A percentile compares a stretch with the other conserved stretches of the same genome.
These are phyloP conservation scores for Desoria tigrina DNA, from an alignment of 2,888 invertebrate species.

Conservation along the genomic window DNA sequence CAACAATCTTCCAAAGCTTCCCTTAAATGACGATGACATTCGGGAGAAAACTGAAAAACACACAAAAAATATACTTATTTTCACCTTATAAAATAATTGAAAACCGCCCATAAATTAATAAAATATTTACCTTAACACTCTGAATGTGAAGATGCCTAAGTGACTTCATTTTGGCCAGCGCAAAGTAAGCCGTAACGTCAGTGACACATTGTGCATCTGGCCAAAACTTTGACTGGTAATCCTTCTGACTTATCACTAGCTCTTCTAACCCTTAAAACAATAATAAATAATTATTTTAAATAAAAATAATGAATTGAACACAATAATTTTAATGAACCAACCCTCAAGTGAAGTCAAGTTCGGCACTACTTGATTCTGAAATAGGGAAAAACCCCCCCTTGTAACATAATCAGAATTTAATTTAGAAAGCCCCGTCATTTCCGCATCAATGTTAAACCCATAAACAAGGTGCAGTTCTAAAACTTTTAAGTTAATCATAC, in stretches of 20 bases:
- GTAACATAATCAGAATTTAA: constrained; percentile 32
- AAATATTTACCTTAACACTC: constrained; percentile 38
- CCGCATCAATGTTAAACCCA: constrained; percentile 46
- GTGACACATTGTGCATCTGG: constrained; percentile 45
- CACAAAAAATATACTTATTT: constrained; percentile 3
- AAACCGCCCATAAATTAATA: too few species aligned
- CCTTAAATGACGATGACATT: constrained; percentile 35
- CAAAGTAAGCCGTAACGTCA: constrained; percentile 36
- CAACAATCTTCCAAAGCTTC: constrained; percentile 44
- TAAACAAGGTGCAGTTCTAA: constrained; percentile 42
- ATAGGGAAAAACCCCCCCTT: constrained; percentile 21
- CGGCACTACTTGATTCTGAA: constrained; percentile 25
- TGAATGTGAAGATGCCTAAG: constrained; percentile 38
- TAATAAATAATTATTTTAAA: background rate
- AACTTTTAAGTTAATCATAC: constrained; percentile 37
- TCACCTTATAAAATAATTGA: background rate
- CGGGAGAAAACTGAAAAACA: constrained; percentile 39
- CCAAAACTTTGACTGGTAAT: constrained; percentile 45
- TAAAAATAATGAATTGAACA: background rate
- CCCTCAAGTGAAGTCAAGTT: constrained; percentile 34
- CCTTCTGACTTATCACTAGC: constrained; percentile 40
- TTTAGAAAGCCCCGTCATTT: constrained; percentile 39
- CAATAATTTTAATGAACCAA: constrained; percentile 28
- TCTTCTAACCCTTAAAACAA: constrained; percentile 26
- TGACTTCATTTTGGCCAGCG: constrained; percentile 34